Conservation (phyloP, 2,113 vertebrate species). For the Columbina picui region DNA sequence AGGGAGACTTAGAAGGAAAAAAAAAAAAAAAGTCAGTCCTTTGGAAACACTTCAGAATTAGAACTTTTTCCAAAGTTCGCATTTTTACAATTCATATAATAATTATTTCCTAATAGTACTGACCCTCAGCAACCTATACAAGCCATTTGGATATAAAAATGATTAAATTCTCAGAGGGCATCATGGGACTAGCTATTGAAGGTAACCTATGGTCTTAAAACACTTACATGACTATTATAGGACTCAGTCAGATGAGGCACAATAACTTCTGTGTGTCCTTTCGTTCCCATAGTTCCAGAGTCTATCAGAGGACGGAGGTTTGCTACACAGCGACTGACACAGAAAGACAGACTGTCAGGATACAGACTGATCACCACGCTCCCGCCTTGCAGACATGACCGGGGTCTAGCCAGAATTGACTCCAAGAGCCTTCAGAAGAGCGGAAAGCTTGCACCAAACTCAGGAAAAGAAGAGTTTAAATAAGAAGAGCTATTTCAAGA, state of each 20-base stretch:
- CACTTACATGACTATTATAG: conserved; percentile 96
- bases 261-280: conserved; percentile 96
- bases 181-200: background rate
- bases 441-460: background rate
- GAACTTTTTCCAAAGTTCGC: background rate
- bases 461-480: background rate
- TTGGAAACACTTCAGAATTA: background rate
- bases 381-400: background rate
- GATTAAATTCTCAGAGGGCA: background rate
- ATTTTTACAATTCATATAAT: background rate
- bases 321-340: conserved; percentile 89
- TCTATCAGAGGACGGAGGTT: conserved; percentile 94
- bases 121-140: background rate
- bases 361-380: background rate
- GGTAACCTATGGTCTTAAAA: rapidly evolving
- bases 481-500: background rate
- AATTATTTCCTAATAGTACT: background rate
- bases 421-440: background rate
- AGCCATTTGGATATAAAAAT: background rate
- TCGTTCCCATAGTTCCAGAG: conserved; percentile 98
- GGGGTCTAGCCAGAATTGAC: background rate
- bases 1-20: background rate
- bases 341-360: conserved; percentile 22
- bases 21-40: background rate
- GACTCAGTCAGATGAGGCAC: conserved; percentile 95